A percentile compares a stretch with the other conserved stretches of the same genome.
These are phyloP conservation scores for Alligator sinensis DNA, from an alignment of 2,113 vertebrate species.

Conservation along the genomic window DNA sequence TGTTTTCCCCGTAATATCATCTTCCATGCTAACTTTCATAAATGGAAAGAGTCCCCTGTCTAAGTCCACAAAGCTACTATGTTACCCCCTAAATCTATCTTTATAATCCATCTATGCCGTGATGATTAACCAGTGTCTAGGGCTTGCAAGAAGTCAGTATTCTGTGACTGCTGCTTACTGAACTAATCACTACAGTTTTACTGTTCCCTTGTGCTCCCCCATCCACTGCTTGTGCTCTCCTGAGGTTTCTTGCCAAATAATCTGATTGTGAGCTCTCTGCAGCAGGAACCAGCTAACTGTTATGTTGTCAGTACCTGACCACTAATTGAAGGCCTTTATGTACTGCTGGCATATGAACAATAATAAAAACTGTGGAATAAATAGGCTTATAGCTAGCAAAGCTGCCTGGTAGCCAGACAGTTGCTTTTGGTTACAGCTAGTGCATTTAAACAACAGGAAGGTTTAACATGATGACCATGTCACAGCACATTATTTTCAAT, in stretches of 20 bases:
- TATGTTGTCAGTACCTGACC: not conserved
- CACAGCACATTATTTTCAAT: not conserved
- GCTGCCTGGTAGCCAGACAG: not conserved
- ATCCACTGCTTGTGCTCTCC: not conserved
- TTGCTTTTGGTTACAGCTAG: not conserved
- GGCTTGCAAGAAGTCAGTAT: not conserved
- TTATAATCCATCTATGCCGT: too few relatives aligned
- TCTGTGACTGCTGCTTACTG: not conserved
- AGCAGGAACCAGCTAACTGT: not conserved
- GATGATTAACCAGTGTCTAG: not conserved
- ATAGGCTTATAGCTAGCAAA: not conserved
- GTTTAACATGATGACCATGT: not conserved
- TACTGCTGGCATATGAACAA: not conserved
- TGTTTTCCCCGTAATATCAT: not conserved
- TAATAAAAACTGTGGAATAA: not conserved
- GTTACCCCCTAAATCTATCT: not conserved
- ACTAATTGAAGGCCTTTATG: not conserved
- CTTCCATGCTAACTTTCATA: not conserved
- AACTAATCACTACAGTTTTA: not conserved
- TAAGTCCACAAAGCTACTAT: not conserved
- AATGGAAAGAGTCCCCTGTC: accelerated
- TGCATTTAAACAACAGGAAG: not conserved
- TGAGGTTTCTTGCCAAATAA: not conserved
- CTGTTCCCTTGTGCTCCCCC: not conserved
- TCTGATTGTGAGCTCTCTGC: not conserved